Base-by-base conservation (phyloP, 2,888 invertebrate genomes). In the Rhimphoctona megacephalus region DNA sequence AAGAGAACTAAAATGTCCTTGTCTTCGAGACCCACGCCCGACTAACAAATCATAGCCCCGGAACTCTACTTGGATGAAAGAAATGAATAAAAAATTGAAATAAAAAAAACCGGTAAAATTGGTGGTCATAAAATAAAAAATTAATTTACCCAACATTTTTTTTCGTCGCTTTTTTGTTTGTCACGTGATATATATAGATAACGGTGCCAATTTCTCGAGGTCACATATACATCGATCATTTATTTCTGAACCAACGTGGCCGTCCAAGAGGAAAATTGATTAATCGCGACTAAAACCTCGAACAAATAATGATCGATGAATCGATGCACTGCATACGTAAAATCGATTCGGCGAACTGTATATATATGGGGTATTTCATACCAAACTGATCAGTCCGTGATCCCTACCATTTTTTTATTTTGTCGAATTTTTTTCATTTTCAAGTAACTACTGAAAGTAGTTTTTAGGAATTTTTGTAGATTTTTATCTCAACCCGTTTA, bases 181-280 rank as follows among this genome's bases (percentile, higher is more conserved):
- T 19, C 67, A 30, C 57, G 46, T 22, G 66, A 17, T 52, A 8
- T 30, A 30, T 70, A 30, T 70, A 25, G 43, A 4, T 67, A 22
- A 22, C 66, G 43, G 54, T 81, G 74, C 74, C 81, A 67, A 81
- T 57, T 81, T 67, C 19, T 57, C 74, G 76, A 81, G 81, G 74
- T 36, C 74, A 17, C 46, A 19, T 46, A 61, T 30, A 43, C 33
- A 69, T 67, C 74, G 57, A 66, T 69, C 17, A 67, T 76, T 81
- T 81, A 74, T 81, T 81, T 76, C 54, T 54, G 39, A 33, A 67
- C 74, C 57, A 22, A 3, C 74, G 74, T 76, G 54, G 67, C 67
- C 57, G 57, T 54, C 49, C 57, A 43, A 54, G 17, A 39, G 54
- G 36, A 46, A 54, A 74, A 74, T 74, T 74, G 43, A 66, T 69